Evolutionary conservation across 2,888 invertebrate genomes (phyloP).

Genomic region (Lasioglossum vierecki): DNA sequence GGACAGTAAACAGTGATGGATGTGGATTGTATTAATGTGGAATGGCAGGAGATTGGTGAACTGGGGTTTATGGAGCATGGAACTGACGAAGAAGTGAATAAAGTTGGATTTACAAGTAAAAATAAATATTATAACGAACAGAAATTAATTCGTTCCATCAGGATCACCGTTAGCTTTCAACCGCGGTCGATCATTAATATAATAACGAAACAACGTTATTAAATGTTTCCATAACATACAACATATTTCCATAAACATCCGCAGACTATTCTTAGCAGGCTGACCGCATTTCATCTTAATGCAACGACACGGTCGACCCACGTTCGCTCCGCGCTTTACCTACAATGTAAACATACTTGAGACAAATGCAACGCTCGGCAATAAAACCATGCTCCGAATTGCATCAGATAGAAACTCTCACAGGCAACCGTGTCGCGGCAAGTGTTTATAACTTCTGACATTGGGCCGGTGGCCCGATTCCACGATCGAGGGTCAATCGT

Average conservation of each 20-base stretch:
- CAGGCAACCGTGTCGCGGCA: not conserved
- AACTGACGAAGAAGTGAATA: not conserved
- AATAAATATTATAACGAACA: no score
- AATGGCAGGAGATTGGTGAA: not conserved
- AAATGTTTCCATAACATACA: no score
- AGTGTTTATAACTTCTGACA: constrained; percentile 5
- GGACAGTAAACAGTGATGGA: not conserved
- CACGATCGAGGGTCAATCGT: not conserved
- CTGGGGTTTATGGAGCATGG: not conserved
- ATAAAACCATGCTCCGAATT: not conserved
- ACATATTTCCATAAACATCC: not conserved
- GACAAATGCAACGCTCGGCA: not conserved
- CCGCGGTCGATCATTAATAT: no score
- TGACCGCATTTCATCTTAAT: not conserved
- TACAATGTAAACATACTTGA: not conserved
- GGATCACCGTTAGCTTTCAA: no score
- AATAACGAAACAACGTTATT: no score
- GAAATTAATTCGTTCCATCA: no score
- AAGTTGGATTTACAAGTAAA: not conserved
- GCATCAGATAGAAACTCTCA: not conserved
- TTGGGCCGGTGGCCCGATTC: not conserved
- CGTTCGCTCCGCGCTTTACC: not conserved
- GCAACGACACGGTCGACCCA: not conserved
- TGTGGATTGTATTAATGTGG: not conserved
- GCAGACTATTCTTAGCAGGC: not conserved